A percentile compares a stretch with the other conserved stretches of the same genome.
phyloP scores from a whole-genome alignment of 2,888 invertebrate species.

The Agriotes lineatus region DNA sequence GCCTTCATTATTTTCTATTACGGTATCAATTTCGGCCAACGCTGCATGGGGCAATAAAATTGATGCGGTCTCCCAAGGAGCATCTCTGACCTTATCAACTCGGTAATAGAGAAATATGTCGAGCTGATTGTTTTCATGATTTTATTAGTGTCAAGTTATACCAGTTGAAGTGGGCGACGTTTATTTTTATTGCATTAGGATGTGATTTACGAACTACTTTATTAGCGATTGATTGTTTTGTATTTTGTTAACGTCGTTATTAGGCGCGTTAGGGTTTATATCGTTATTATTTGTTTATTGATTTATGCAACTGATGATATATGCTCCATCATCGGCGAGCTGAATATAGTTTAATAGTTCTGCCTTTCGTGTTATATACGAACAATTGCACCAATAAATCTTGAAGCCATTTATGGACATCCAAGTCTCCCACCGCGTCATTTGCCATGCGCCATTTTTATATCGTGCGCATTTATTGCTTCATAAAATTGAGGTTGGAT shows the following conservation, averaged over 20 bases:
- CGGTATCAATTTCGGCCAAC: slow-evolving; percentile 11
- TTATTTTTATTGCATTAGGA: slow-evolving; percentile 38
- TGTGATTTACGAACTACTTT: slow-evolving; percentile 37
- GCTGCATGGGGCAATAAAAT: slow-evolving; percentile 19
- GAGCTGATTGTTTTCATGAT: slow-evolving; percentile 40
- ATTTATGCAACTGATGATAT: slow-evolving; percentile 28
- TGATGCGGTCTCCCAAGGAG: slow-evolving; percentile 14
- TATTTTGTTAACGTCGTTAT: slow-evolving; percentile 27
- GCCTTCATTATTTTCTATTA: background rate
- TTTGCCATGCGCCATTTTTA: no score
- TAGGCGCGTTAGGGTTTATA: slow-evolving; percentile 25
- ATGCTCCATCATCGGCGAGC: no score
- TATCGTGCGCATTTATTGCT: no score
- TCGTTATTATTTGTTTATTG: slow-evolving; percentile 23
- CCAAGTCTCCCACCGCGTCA: no score
- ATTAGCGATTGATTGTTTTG: slow-evolving; percentile 34
- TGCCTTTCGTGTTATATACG: no score
- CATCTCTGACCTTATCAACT: slow-evolving; percentile 41
- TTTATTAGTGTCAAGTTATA: slow-evolving; percentile 32
- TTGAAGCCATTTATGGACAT: no score
- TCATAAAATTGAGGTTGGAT: no score
- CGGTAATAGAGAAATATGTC: slow-evolving; percentile 41
- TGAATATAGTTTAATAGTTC: no score
- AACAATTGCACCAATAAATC: no score
- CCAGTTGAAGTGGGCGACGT: slow-evolving; percentile 33